Conservation (phyloP, 2,113 vertebrate species). For the Pelodiscus sinensis region DNA sequence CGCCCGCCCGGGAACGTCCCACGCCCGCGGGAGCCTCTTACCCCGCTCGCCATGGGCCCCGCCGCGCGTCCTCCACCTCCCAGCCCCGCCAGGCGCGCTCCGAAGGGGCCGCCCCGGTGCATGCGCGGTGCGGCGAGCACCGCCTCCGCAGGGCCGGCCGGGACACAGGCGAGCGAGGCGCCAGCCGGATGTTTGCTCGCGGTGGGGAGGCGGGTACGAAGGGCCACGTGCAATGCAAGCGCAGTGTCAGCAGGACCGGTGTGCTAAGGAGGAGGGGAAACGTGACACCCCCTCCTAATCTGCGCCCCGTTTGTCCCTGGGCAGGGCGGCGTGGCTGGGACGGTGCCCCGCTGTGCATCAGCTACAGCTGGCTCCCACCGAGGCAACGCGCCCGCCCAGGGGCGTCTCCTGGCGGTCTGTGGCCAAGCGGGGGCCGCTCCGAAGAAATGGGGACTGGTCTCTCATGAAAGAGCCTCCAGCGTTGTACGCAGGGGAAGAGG, state of each 20-base stretch:
- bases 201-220: neutral
- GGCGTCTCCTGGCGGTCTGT: neutral
- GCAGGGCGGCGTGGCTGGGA: too few relatives aligned
- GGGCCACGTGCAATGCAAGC: neutral
- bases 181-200: too few relatives aligned
- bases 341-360: neutral
- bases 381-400: neutral
- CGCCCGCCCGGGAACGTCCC: neutral
- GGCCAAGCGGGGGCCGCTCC: too few relatives aligned
- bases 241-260: neutral
- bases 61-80: fast-evolving
- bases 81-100: neutral
- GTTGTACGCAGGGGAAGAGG: neutral
- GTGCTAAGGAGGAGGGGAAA: neutral
- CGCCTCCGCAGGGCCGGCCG: neutral
- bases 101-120: neutral
- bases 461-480: neutral
- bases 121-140: neutral
- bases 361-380: too few relatives aligned
- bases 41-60: neutral
- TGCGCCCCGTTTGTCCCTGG: neutral
- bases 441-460: too few relatives aligned
- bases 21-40: neutral
- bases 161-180: too few relatives aligned
- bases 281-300: neutral